These are phyloP conservation scores for Temnothorax curvispinosus DNA, from an alignment of 1,140 invertebrate species.

Conservation along the genomic window DNA sequence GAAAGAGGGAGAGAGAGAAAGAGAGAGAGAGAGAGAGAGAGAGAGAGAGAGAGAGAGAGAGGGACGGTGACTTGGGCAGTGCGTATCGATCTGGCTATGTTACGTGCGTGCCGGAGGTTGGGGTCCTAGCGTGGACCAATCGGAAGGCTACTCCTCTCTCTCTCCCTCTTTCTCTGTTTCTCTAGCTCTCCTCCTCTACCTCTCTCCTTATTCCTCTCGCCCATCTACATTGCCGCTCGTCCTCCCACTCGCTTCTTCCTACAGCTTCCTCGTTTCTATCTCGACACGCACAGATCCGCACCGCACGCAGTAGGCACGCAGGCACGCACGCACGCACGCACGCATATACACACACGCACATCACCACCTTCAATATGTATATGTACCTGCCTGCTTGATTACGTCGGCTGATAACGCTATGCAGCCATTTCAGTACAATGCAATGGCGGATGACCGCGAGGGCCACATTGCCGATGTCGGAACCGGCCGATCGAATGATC, in stretches of 20 bases:
- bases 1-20: neutral
- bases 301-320: conserved; percentile 35
- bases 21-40: conserved; percentile 34
- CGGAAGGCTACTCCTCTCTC: conserved; percentile 82
- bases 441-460: conserved; percentile 76
- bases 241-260: conserved; percentile 55
- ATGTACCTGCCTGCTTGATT: conserved; percentile 73
- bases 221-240: conserved; percentile 25
- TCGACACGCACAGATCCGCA: conserved; percentile 43
- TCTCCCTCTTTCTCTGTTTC: conserved; percentile 68
- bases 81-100: conserved; percentile 85
- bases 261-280: conserved; percentile 25
- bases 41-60: conserved; percentile 65
- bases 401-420: conserved; percentile 75
- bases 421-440: conserved; percentile 79
- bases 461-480: conserved; percentile 45
- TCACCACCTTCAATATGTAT: conserved; percentile 36
- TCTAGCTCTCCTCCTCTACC: conserved; percentile 64
- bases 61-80: conserved; percentile 84
- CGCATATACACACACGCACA: conserved; percentile 28
- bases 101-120: conserved; percentile 84
- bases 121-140: conserved; percentile 84
- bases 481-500: conserved; percentile 52
- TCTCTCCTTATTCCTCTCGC: conserved; percentile 49
- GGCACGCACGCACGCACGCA: conserved; percentile 8